A percentile compares a stretch with the other conserved stretches of the same genome.
Conservation (phyloP, 2,888 invertebrate genomes). For the Nemoura dubitans region DNA sequence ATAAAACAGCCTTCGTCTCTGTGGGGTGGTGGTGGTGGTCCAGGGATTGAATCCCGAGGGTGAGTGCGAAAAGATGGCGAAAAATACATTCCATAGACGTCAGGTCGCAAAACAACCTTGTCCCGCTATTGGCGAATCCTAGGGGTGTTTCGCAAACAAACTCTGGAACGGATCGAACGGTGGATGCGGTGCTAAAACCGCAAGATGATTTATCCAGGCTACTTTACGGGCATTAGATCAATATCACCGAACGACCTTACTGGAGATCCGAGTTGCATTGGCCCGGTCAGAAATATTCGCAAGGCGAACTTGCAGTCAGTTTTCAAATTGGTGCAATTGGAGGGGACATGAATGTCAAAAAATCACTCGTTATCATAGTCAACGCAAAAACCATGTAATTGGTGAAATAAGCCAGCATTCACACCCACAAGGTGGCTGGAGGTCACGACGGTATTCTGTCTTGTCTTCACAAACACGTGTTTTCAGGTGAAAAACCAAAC, state of each 20-base stretch:
- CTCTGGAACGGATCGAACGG: not conserved
- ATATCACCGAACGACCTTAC: too few species aligned
- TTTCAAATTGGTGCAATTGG: too few species aligned
- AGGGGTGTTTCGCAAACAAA: not conserved
- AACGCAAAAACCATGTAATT: too few species aligned
- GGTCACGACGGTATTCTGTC: not conserved
- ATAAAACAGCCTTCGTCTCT: not conserved
- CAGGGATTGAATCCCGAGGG: not conserved
- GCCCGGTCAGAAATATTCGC: too few species aligned
- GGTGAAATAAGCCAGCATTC: too few species aligned
- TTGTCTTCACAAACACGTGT: not conserved
- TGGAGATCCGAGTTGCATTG: too few species aligned
- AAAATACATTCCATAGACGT: not conserved
- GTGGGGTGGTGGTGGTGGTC: not conserved
- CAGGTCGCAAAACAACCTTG: not conserved
- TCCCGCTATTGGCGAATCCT: not conserved
- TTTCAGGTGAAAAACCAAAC: not conserved
- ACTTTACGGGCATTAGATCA: too few species aligned
- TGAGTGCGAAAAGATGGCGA: not conserved
- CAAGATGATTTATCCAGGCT: not conserved
- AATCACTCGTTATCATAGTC: too few species aligned
- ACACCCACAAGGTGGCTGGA: not conserved
- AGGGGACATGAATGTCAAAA: too few species aligned
- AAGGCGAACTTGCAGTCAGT: too few species aligned
- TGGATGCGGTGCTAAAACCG: not conserved